phyloP scores from a whole-genome alignment of 2,888 invertebrate genomes.

The Dichetophora obliterata region DNA sequence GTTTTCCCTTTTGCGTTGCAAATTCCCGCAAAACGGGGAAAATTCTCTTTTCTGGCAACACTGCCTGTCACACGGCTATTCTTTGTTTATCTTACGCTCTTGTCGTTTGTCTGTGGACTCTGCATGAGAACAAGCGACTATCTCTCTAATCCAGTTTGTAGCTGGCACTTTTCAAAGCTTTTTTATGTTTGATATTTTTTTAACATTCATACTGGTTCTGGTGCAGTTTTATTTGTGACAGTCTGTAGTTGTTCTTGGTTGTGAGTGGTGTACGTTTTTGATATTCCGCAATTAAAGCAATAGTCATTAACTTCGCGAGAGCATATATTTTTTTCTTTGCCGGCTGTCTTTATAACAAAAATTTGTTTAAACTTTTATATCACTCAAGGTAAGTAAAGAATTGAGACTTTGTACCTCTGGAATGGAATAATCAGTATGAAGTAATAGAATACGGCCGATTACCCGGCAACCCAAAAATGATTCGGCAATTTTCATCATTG shows the following conservation, averaged over 20 bases:
- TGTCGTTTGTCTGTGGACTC: conserved; percentile 3
- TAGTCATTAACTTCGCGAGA: neutral
- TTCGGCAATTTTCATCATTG: neutral
- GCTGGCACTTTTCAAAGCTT: neutral
- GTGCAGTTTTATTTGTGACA: conserved; percentile 44
- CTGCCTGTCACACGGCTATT: neutral
- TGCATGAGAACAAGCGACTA: no score
- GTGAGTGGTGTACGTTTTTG: conserved; percentile 51
- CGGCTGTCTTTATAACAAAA: no score
- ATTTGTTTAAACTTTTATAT: neutral
- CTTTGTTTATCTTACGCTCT: conserved; percentile 8
- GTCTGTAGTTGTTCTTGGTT: conserved; percentile 52
- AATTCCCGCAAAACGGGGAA: no score
- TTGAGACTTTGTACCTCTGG: neutral
- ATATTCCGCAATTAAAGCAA: neutral
- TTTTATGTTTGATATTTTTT: conserved; percentile 5
- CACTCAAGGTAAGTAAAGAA: neutral
- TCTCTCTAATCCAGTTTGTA: neutral
- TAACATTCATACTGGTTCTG: conserved; percentile 37
- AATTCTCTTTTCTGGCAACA: no score
- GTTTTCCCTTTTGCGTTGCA: no score
- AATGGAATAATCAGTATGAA: neutral
- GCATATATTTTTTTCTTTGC: no score
- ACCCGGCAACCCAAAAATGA: neutral
- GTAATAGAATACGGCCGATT: no score